Conservation (phyloP, 2,113 vertebrate genomes). For the Sylvicapra grimmia region DNA sequence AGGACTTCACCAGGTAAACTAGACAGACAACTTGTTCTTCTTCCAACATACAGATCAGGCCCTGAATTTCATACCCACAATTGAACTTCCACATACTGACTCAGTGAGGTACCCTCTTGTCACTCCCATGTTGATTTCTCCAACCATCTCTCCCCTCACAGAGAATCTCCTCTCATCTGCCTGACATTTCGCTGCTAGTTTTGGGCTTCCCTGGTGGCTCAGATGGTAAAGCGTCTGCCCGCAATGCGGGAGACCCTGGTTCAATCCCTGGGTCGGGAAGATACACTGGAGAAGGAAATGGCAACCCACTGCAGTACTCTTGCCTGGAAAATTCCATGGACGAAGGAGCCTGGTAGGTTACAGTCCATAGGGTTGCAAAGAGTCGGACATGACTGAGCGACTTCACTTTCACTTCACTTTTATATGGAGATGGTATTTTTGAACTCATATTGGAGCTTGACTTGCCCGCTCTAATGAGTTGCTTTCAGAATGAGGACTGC, state of each 20-base stretch:
- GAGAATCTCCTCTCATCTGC: background rate
- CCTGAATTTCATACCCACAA: background rate
- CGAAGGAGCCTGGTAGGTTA: too few relatives aligned
- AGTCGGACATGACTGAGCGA: too few relatives aligned
- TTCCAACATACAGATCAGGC: background rate
- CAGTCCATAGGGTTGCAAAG: too few relatives aligned
- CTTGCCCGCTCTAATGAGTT: background rate
- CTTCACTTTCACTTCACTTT: background rate
- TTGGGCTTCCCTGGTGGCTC: too few relatives aligned
- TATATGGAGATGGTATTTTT: background rate
- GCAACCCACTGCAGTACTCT: too few relatives aligned
- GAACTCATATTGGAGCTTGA: background rate
- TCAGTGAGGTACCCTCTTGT: fast-evolving
- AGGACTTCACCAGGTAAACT: background rate
- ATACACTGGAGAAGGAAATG: too few relatives aligned
- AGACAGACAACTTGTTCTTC: background rate
- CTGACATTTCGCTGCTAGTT: background rate
- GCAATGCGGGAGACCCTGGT: too few relatives aligned
- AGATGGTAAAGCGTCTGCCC: too few relatives aligned
- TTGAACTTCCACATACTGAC: background rate
- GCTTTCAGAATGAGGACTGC: background rate
- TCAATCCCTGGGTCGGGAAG: too few relatives aligned
- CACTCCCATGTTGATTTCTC: background rate
- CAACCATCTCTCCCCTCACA: too few relatives aligned
- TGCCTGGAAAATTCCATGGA: too few relatives aligned